These are phyloP conservation scores for Nephrotoma appendiculata DNA, from an alignment of 2,888 invertebrate species.

Conservation along the genomic window DNA sequence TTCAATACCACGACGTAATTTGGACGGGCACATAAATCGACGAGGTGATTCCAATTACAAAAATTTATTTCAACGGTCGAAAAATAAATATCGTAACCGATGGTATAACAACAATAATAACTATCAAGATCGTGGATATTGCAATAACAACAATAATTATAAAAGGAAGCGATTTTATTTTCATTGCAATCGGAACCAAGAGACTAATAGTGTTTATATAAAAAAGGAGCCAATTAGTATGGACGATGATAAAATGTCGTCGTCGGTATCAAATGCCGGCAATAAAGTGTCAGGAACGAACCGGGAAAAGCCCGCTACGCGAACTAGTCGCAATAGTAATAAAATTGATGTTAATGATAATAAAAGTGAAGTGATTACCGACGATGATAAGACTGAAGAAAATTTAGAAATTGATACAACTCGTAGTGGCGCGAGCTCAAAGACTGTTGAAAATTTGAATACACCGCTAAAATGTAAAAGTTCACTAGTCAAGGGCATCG, in stretches of 20 bases:
- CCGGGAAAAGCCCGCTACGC: neutral
- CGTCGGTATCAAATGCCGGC: neutral
- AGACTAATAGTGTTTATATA: neutral
- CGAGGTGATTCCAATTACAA: neutral
- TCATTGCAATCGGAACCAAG: neutral
- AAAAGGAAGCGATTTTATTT: neutral
- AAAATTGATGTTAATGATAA: neutral
- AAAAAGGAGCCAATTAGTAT: neutral
- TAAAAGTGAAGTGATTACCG: neutral
- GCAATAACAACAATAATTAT: neutral
- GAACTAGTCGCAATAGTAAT: neutral
- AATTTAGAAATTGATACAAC: neutral
- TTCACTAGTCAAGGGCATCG: neutral
- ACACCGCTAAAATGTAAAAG: neutral
- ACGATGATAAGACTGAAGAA: neutral
- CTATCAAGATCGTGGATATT: neutral
- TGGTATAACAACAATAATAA: neutral
- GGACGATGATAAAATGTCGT: neutral
- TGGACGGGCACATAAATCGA: neutral
- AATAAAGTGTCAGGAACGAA: neutral
- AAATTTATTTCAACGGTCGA: neutral
- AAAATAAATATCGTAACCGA: neutral
- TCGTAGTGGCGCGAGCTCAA: neutral
- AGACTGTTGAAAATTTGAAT: neutral
- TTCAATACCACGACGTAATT: neutral